phyloP scores from a whole-genome alignment of 2,888 invertebrate species.

The Sphecodes monilicornis region DNA sequence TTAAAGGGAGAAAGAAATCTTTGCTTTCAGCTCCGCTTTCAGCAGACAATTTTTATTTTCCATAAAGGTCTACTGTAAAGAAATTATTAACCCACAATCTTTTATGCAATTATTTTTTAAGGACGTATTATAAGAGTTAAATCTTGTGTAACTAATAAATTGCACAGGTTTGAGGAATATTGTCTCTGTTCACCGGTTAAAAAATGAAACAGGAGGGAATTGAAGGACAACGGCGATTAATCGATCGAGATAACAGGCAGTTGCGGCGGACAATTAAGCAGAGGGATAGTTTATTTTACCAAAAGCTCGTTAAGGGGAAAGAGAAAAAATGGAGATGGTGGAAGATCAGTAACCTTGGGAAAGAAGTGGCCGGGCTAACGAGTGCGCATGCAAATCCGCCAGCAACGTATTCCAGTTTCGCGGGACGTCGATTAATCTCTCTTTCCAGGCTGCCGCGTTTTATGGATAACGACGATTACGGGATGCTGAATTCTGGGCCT shows the following conservation, averaged over 20 bases:
- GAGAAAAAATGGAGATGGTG: background rate
- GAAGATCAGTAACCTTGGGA: constrained; percentile 36
- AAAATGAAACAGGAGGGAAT: background rate
- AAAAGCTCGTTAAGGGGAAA: background rate
- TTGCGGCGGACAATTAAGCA: constrained; percentile 1
- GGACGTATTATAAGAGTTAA: background rate
- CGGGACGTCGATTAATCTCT: constrained; percentile 43
- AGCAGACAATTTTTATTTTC: too few species aligned
- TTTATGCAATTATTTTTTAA: background rate
- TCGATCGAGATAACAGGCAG: background rate
- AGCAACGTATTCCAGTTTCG: constrained; percentile 43
- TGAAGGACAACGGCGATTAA: background rate
- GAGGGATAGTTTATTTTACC: background rate
- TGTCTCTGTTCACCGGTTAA: background rate
- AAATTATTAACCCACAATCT: background rate
- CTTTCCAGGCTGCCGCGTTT: constrained; percentile 32
- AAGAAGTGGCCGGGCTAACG: constrained; percentile 31
- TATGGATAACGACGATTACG: constrained; percentile 38
- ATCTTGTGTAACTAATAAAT: background rate
- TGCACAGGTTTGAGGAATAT: background rate
- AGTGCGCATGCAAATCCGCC: constrained; percentile 36
- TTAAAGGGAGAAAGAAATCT: too few species aligned
- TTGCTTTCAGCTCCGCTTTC: too few species aligned
- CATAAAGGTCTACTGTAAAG: too few species aligned
- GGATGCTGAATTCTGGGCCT: background rate